Percentiles rank a stretch among this genome's conserved stretches.
Conservation (phyloP, 2,797 vertebrate genomes). For the Epinephelus awoara region DNA sequence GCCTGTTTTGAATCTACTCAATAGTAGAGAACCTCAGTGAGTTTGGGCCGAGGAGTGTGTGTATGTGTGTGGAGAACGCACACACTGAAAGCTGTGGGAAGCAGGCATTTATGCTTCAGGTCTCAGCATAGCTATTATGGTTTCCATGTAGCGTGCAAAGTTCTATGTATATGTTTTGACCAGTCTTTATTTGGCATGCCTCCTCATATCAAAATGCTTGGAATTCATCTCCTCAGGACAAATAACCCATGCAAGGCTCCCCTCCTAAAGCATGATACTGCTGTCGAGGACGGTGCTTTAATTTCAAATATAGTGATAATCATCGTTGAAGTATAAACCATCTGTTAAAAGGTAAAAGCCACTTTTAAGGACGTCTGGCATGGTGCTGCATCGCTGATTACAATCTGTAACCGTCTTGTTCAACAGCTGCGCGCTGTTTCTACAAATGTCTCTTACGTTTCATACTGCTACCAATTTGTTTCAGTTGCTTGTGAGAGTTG, state of each 20-base stretch:
- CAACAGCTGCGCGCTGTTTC: constrained; percentile 47
- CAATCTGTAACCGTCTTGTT: constrained; percentile 37
- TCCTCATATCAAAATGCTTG: constrained; percentile 84
- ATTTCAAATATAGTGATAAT: constrained; percentile 41
- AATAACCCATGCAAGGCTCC: constrained; percentile 58
- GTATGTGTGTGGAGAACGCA: constrained; percentile 29
- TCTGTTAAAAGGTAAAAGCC: constrained; percentile 31
- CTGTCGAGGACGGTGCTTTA: constrained; percentile 26
- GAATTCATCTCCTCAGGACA: constrained; percentile 79
- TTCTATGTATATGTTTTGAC: constrained; percentile 85
- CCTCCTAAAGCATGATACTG: constrained; percentile 52
- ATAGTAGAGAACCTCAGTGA: constrained; percentile 66
- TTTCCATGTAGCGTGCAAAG: constrained; percentile 87
- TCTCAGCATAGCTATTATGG: constrained; percentile 87
- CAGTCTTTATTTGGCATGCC: constrained; percentile 83
- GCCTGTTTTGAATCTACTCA: constrained; percentile 72
- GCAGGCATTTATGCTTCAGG: constrained; percentile 79
- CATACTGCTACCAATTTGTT: constrained; percentile 55
- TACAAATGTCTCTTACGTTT: constrained; percentile 28
- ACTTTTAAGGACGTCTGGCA: constrained; percentile 42
- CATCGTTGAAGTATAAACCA: constrained; percentile 33
- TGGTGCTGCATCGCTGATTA: constrained; percentile 27
- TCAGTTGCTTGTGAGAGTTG: constrained; percentile 83
- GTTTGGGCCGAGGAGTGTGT: constrained; percentile 56
- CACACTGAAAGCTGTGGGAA: constrained; percentile 79